Evolutionary conservation across 2,113 vertebrate species (phyloP).

Genomic region (Sterrhoptilus dennistouni): DNA sequence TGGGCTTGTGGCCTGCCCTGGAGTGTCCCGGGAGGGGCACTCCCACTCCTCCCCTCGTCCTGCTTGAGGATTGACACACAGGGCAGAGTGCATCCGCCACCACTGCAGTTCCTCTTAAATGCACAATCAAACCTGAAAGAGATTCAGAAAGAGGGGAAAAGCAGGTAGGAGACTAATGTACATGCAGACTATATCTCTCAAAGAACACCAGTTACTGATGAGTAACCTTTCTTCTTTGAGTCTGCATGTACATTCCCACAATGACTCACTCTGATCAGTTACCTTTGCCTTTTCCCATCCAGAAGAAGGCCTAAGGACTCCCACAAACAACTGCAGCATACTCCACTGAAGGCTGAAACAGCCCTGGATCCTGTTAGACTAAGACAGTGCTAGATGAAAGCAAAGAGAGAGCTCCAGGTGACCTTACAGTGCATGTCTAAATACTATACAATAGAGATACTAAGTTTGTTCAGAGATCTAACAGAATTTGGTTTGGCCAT

Average conservation of each 20-base stretch:
- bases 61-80: constrained; percentile 40
- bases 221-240: constrained; percentile 70
- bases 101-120: constrained; percentile 63
- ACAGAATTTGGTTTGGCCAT: not conserved
- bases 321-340: not conserved
- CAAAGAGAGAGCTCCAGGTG: not conserved
- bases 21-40: constrained; percentile 1
- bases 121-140: constrained; percentile 69
- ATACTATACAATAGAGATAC: not conserved
- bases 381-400: not conserved
- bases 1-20: constrained; percentile 50
- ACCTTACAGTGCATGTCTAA: not conserved
- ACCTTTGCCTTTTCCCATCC: constrained; percentile 26
- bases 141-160: constrained; percentile 70
- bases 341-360: not conserved
- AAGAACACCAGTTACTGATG: constrained; percentile 66
- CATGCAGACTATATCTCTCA: constrained; percentile 58
- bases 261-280: not conserved
- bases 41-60: constrained; percentile 52
- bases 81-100: constrained; percentile 65
- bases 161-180: constrained; percentile 66
- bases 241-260: constrained; percentile 61
- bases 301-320: not conserved
- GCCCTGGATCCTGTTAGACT: not conserved
- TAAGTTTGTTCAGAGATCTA: not conserved